Evolutionary conservation across 2,113 vertebrate species (phyloP).

Genomic region (Petroica traversi): DNA sequence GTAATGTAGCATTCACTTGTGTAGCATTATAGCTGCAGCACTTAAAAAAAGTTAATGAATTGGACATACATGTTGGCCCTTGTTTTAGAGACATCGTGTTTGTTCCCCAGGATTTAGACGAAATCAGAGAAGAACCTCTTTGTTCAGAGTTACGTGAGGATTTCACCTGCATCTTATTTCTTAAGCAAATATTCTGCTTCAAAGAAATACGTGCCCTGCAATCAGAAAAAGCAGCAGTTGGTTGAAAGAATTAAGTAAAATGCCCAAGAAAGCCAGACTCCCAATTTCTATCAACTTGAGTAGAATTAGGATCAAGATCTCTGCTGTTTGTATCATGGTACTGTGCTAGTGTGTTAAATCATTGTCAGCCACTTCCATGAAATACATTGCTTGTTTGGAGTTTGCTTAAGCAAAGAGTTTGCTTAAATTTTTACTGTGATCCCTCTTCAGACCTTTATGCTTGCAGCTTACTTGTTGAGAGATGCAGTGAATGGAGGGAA

Average conservation of each 20-base stretch:
- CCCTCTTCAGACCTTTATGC: neutral
- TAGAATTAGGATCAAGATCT: neutral
- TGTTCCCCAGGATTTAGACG: neutral
- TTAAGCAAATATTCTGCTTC: neutral
- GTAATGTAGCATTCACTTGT: neutral
- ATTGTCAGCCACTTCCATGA: neutral
- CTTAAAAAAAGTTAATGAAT: neutral
- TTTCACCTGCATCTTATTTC: neutral
- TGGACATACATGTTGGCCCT: rapidly evolving
- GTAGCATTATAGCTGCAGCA: neutral
- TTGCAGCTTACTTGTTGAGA: neutral
- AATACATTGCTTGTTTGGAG: neutral
- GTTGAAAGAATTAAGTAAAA: neutral
- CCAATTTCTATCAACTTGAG: neutral
- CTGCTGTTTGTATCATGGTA: neutral
- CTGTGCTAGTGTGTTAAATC: neutral
- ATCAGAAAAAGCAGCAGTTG: neutral
- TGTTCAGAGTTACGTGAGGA: neutral
- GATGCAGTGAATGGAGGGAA: neutral
- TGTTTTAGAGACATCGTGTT: neutral
- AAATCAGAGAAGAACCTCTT: neutral
- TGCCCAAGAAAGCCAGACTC: neutral
- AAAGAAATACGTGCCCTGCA: neutral
- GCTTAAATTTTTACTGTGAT: neutral
- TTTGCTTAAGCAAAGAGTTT: neutral